A percentile compares a stretch with the other conserved stretches of the same genome.
These are phyloP conservation scores for Empidonax traillii DNA, from an alignment of 2,113 vertebrate species.

Conservation along the genomic window DNA sequence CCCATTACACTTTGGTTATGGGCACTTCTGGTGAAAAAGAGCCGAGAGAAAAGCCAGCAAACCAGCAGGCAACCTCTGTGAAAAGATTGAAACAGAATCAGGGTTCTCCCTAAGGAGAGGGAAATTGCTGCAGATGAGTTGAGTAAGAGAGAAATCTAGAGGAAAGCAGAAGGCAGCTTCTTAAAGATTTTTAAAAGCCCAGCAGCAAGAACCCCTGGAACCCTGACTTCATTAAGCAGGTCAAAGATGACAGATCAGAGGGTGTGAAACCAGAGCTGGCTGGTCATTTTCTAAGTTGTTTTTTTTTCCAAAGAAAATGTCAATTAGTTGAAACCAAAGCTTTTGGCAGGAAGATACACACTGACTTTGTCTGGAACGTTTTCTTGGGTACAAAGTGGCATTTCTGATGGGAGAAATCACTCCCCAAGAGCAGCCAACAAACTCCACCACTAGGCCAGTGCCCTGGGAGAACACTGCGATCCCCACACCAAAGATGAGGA, in stretches of 20 bases:
- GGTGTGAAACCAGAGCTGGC: not conserved
- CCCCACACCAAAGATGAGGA: not conserved
- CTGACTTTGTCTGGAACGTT: not conserved
- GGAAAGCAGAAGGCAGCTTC: not conserved
- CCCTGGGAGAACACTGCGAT: not conserved
- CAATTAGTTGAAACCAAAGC: slow-evolving; percentile 16
- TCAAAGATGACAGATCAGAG: slow-evolving; percentile 45
- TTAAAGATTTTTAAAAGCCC: slow-evolving; percentile 12
- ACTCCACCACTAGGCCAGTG: not conserved
- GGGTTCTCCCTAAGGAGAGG: slow-evolving; percentile 19
- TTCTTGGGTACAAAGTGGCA: not conserved
- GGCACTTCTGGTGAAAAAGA: not conserved
- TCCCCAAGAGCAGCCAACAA: not conserved
- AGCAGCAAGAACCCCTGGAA: slow-evolving; percentile 24
- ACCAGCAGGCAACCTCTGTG: slow-evolving; percentile 22
- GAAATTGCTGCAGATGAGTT: slow-evolving; percentile 36
- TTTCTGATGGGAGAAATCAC: not conserved
- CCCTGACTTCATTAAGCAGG: slow-evolving; percentile 26
- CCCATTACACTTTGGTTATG: not conserved
- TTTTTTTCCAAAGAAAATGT: slow-evolving; percentile 7
- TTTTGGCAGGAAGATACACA: not conserved
- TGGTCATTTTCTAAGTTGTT: slow-evolving; percentile 26
- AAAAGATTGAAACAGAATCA: slow-evolving; percentile 29
- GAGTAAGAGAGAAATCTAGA: not conserved
- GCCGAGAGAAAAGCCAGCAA: not conserved